These are phyloP conservation scores for Eumacrocentrus americanus DNA, from an alignment of 2,888 invertebrate species.

Conservation along the genomic window DNA sequence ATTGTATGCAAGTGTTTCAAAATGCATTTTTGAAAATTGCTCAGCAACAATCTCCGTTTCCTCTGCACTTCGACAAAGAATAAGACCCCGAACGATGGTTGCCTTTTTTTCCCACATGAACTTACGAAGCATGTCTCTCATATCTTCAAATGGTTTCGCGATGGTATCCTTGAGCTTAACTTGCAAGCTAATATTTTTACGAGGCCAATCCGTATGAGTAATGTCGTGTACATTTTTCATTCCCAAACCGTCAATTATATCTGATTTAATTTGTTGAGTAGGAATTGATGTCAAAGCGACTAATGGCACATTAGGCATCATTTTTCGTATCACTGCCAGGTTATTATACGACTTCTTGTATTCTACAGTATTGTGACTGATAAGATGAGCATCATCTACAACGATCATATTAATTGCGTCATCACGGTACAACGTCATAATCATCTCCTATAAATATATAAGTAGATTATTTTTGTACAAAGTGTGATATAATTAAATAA, in stretches of 20 bases:
- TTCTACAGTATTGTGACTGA: neutral
- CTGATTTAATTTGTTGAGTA: neutral
- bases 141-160: neutral
- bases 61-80: conserved; percentile 1
- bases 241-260: neutral
- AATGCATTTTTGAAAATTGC: neutral
- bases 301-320: neutral
- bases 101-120: too few species aligned
- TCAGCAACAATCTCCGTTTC: neutral
- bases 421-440: neutral
- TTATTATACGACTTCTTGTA: neutral
- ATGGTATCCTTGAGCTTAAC: conserved; percentile 9
- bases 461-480: neutral
- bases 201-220: neutral
- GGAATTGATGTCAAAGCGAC: neutral
- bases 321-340: neutral
- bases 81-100: neutral
- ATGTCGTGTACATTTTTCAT: neutral
- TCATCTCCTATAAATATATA: neutral
- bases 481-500: too few species aligned
- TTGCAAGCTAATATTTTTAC: conserved; percentile 1
- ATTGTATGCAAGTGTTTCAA: conserved; percentile 3
- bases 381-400: conserved; percentile 1
- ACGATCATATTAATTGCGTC: conserved; percentile 2
- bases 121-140: neutral